Percentiles rank a stretch among this genome's conserved stretches.
Evolutionary conservation across 2,113 vertebrate genomes (phyloP).

Genomic region (Cyanistes caeruleus): DNA sequence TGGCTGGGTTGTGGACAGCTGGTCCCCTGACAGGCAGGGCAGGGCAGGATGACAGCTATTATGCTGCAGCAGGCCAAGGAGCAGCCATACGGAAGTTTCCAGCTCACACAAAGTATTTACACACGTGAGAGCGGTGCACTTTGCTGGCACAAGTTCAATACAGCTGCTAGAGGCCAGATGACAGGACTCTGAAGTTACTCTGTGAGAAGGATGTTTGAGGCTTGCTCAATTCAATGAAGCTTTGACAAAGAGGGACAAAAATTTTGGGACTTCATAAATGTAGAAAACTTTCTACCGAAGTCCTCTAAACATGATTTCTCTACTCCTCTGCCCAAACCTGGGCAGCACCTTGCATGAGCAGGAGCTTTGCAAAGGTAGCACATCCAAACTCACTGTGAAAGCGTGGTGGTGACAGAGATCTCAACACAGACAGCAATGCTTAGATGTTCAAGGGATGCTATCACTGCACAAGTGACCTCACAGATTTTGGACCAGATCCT

Average conservation of each 20-base stretch:
- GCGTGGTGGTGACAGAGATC: background rate
- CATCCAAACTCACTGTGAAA: background rate
- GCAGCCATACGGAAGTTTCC: background rate
- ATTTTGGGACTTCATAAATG: background rate
- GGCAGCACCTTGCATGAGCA: accelerated
- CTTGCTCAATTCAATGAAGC: background rate
- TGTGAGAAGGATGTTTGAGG: background rate
- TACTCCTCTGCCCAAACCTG: background rate
- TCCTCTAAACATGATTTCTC: background rate
- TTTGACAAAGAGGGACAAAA: background rate
- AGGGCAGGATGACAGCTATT: background rate
- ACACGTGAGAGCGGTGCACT: background rate
- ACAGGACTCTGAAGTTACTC: background rate
- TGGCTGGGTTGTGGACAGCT: background rate
- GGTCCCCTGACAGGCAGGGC: background rate
- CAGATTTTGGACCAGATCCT: background rate
- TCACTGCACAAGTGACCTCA: background rate
- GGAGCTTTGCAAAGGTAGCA: background rate
- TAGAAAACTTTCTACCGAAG: background rate
- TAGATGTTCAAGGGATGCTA: background rate
- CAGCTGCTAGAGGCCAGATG: background rate
- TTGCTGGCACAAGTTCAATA: background rate
- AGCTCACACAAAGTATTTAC: background rate
- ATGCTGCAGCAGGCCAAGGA: background rate
- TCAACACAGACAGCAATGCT: background rate